Evolutionary conservation across 2,113 vertebrate species (phyloP).

Genomic region (Hystrix cristata): DNA sequence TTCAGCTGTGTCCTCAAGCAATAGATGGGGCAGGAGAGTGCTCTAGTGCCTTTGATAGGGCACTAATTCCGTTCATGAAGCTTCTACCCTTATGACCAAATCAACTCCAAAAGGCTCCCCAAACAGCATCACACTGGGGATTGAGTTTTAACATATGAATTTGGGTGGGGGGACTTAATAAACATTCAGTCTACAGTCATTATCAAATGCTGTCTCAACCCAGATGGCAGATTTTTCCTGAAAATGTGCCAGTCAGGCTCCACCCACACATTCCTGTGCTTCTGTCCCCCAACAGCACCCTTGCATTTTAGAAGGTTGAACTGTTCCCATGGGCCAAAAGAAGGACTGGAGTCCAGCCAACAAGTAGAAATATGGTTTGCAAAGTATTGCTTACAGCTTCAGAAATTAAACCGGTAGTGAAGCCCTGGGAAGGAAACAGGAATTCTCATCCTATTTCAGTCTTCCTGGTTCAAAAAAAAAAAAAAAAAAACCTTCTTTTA

Average conservation of each 20-base stretch:
- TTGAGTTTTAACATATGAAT: neutral
- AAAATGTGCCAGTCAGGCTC: neutral
- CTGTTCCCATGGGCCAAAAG: neutral
- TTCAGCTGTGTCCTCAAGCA: neutral
- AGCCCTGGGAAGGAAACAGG: slow-evolving; percentile 34
- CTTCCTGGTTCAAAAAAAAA: slow-evolving; percentile 46
- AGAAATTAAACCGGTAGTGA: slow-evolving; percentile 43
- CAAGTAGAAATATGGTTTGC: neutral
- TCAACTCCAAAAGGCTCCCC: neutral
- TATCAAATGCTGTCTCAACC: neutral
- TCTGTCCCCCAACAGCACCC: neutral
- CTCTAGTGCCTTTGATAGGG: neutral
- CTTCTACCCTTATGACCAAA: neutral
- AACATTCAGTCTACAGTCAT: neutral
- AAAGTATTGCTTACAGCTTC: slow-evolving; percentile 25
- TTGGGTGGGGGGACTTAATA: neutral
- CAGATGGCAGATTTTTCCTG: neutral
- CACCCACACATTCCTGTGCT: fast-evolving
- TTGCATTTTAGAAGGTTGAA: neutral
- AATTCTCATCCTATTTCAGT: slow-evolving; percentile 70
- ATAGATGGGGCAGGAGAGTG: neutral
- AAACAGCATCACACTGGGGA: neutral
- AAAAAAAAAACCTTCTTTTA: neutral
- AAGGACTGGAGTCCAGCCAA: neutral
- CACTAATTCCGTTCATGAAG: neutral